Evolutionary conservation across 2,113 vertebrate species (phyloP).

Genomic region (Prochilodus magdalenae): DNA sequence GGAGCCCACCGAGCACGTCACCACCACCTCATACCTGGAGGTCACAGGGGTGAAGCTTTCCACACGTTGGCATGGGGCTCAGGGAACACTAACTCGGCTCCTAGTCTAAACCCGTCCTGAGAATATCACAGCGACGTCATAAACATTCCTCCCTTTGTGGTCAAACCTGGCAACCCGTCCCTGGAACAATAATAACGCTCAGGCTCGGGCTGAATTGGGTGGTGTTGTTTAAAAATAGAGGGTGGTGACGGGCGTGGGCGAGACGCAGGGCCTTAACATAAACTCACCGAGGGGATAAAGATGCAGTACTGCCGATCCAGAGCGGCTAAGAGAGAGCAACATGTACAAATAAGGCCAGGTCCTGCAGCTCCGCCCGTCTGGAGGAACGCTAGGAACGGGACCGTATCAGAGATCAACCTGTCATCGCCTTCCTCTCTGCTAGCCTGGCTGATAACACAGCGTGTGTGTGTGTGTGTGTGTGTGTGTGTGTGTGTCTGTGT

Average conservation of each 20-base stretch:
- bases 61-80: not conserved
- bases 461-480: conserved; percentile 30
- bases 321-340: not conserved
- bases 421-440: not conserved
- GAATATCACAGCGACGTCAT: not conserved
- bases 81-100: not conserved
- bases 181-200: not conserved
- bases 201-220: not conserved
- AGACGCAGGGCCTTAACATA: not conserved
- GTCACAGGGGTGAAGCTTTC: not conserved
- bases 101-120: not conserved
- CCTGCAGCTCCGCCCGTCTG: not conserved
- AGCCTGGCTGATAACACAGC: not conserved
- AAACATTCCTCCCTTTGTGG: not conserved
- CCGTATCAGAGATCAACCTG: not conserved
- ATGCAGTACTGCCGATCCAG: conserved; percentile 23
- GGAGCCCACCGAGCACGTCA: no score
- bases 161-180: not conserved
- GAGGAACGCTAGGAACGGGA: not conserved
- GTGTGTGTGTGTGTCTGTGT: conserved; percentile 22
- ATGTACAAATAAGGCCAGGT: not conserved
- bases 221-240: not conserved
- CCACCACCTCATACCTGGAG: not conserved
- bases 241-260: not conserved
- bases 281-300: not conserved